These are phyloP conservation scores for Wasmannia auropunctata DNA, from an alignment of 1,140 invertebrate genomes.

Conservation along the genomic window DNA sequence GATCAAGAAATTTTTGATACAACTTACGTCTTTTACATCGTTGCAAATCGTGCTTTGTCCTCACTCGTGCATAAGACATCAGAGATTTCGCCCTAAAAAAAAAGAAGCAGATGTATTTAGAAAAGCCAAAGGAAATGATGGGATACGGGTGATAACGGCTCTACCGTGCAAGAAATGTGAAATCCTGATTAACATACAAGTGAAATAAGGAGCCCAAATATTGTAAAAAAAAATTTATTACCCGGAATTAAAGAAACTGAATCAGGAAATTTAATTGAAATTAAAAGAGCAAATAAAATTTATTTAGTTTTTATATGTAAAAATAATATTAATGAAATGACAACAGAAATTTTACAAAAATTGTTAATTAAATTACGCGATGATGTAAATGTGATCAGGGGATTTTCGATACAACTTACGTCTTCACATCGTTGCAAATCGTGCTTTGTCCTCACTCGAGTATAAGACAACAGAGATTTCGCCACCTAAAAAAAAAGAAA, in stretches of 20 bases:
- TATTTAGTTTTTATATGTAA: too few relatives aligned
- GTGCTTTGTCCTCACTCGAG: conserved; percentile 18
- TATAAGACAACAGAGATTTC: background rate
- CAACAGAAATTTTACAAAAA: too few relatives aligned
- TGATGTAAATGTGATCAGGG: too few relatives aligned
- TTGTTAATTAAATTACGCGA: too few relatives aligned
- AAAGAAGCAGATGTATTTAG: background rate
- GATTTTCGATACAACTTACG: background rate
- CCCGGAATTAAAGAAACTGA: too few relatives aligned
- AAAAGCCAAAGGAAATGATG: background rate
- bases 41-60: conserved; percentile 29
- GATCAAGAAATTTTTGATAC: background rate
- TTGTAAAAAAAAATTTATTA: too few relatives aligned
- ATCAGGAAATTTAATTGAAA: too few relatives aligned
- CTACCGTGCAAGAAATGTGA: conserved; percentile 49
- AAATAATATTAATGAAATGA: too few relatives aligned
- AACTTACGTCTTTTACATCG: conserved; percentile 34
- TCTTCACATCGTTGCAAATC: conserved; percentile 40
- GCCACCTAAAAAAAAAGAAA: background rate
- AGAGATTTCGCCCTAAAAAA: background rate
- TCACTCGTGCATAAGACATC: conserved; percentile 10
- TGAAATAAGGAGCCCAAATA: too few relatives aligned
- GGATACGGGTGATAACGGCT: conserved; percentile 48
- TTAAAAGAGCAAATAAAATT: too few relatives aligned
- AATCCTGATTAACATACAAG: too few relatives aligned